A percentile compares a stretch with the other conserved stretches of the same genome.
Conservation (phyloP, 2,113 vertebrate species). For the Vombatus ursinus region DNA sequence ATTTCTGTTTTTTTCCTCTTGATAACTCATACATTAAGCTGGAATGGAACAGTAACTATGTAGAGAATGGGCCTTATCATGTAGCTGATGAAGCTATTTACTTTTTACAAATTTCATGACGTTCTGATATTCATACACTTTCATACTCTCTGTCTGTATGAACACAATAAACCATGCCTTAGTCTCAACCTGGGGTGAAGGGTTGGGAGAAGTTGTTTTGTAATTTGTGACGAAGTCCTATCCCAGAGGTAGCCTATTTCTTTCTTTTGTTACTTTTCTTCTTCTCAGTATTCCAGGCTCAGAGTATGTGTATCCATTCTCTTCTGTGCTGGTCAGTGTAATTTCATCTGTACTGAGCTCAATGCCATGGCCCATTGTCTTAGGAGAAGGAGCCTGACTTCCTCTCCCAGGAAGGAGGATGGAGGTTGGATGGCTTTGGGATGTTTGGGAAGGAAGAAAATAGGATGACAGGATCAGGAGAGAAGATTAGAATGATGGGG, state of each 20-base stretch:
- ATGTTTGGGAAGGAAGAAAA: background rate
- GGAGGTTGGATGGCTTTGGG: background rate
- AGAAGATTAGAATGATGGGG: background rate
- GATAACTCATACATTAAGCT: background rate
- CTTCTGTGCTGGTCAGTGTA: background rate
- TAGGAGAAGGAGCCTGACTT: background rate
- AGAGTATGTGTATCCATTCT: background rate
- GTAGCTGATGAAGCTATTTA: background rate
- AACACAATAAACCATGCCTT: background rate
- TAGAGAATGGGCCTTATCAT: background rate
- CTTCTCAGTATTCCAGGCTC: background rate
- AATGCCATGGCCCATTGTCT: background rate
- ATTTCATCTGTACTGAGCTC: background rate
- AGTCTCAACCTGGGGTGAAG: background rate
- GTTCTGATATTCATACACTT: background rate
- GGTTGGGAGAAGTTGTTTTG: background rate
- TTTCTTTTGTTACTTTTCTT: background rate
- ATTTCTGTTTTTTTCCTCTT: background rate
- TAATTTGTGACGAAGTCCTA: background rate
- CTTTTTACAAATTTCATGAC: background rate
- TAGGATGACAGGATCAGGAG: background rate
- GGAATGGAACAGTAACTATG: background rate
- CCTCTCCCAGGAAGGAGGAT: background rate
- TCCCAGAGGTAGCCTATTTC: background rate
- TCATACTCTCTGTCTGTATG: background rate